Evolutionary conservation across 2,797 vertebrate genomes (phyloP).

Genomic region (Oreortyx pictus): DNA sequence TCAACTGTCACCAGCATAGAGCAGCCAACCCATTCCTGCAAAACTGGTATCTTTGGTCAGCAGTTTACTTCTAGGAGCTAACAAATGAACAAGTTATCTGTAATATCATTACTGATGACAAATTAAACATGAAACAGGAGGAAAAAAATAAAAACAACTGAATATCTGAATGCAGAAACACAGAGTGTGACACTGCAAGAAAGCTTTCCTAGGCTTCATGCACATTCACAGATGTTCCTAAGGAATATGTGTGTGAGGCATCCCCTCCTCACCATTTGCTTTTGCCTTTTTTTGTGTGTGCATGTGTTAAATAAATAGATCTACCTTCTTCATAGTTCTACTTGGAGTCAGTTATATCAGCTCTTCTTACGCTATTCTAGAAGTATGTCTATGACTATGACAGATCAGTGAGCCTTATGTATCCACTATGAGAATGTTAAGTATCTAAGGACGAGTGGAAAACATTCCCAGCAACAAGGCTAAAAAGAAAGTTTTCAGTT

Average conservation of each 20-base stretch:
- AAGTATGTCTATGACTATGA: neutral
- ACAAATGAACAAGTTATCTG: neutral
- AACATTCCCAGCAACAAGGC: neutral
- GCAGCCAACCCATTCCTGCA: neutral
- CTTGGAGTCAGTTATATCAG: neutral
- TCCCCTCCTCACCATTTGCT: neutral
- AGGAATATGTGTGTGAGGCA: neutral
- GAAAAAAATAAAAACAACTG: neutral
- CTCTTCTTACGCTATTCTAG: neutral
- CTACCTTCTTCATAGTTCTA: neutral
- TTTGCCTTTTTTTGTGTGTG: neutral
- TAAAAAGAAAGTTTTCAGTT: neutral
- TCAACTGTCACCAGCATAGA: neutral
- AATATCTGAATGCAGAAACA: neutral
- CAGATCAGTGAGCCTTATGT: neutral
- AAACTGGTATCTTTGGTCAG: neutral
- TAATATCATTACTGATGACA: neutral
- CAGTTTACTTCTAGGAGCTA: neutral
- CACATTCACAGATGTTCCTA: neutral
- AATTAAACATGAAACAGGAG: neutral
- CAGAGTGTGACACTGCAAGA: neutral
- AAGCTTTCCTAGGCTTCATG: neutral
- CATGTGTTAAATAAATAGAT: neutral
- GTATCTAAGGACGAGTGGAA: neutral
- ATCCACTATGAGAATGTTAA: neutral